phyloP scores from a whole-genome alignment of 2,888 invertebrate genomes.

The Agrilus cyanescens region DNA sequence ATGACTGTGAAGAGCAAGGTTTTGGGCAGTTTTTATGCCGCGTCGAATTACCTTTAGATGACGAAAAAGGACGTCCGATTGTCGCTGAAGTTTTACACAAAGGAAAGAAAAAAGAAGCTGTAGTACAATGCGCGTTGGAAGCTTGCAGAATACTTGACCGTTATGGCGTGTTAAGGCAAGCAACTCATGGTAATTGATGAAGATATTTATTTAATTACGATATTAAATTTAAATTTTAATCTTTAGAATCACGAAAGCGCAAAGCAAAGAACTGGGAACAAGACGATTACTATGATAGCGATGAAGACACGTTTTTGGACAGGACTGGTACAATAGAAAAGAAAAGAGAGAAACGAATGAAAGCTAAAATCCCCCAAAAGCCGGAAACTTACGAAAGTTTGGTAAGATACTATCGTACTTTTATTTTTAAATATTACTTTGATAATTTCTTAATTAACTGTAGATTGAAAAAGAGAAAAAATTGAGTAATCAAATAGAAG shows the following conservation, averaged over 20 bases:
- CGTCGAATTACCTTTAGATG: slow-evolving; percentile 70
- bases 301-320: slow-evolving; percentile 93
- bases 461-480: slow-evolving; percentile 50
- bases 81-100: slow-evolving; percentile 76
- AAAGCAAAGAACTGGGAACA: slow-evolving; percentile 70
- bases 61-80: slow-evolving; percentile 60
- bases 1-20: slow-evolving; percentile 77
- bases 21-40: slow-evolving; percentile 79
- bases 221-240: slow-evolving; percentile 2
- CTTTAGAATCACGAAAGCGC: slow-evolving; percentile 65
- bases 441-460: slow-evolving; percentile 12
- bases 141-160: slow-evolving; percentile 87
- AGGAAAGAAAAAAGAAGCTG: slow-evolving; percentile 91
- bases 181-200: slow-evolving; percentile 62
- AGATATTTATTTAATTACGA: background rate
- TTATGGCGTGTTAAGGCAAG: slow-evolving; percentile 73
- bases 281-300: slow-evolving; percentile 86
- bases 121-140: slow-evolving; percentile 85
- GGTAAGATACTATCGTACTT: slow-evolving; percentile 38
- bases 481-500: slow-evolving; percentile 40
- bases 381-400: slow-evolving; percentile 54
- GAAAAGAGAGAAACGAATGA: slow-evolving; percentile 71
- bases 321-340: slow-evolving; percentile 86
- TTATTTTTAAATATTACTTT: slow-evolving; percentile 11
- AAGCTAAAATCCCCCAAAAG: slow-evolving; percentile 47